phyloP scores from a whole-genome alignment of 2,888 invertebrate genomes.

The Chaitophorus viminalis region DNA sequence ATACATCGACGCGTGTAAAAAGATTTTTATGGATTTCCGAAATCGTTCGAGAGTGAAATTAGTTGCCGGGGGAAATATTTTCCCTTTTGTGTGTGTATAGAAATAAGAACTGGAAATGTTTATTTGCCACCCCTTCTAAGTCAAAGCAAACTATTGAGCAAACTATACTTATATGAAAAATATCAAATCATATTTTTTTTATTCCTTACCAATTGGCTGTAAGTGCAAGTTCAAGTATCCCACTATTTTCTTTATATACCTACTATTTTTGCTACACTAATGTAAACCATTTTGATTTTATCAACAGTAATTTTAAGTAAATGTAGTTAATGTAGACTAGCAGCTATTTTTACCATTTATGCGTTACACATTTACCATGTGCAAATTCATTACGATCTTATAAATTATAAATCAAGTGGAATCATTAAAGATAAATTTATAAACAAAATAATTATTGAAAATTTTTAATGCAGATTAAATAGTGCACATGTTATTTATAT shows the following conservation, averaged over 20 bases:
- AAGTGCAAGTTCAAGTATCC: slow-evolving; percentile 3
- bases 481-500: too few species aligned
- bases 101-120: slow-evolving; percentile 50
- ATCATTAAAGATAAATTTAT: too few species aligned
- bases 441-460: too few species aligned
- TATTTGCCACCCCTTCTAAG: slow-evolving; percentile 36
- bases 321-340: neutral
- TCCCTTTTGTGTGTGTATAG: slow-evolving; percentile 25
- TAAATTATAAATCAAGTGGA: too few species aligned
- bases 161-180: slow-evolving; percentile 14
- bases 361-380: too few species aligned
- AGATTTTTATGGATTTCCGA: slow-evolving; percentile 55
- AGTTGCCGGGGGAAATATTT: slow-evolving; percentile 54
- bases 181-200: slow-evolving; percentile 31
- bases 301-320: neutral
- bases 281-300: neutral
- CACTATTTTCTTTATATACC: too few species aligned
- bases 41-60: slow-evolving; percentile 53
- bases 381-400: too few species aligned
- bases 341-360: too few species aligned
- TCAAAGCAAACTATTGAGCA: slow-evolving; percentile 14
- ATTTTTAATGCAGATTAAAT: too few species aligned
- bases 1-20: slow-evolving; percentile 55
- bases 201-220: neutral
- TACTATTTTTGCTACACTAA: neutral